These are phyloP conservation scores for Mionectes olivaceus DNA, from an alignment of 2,797 vertebrate genomes.

Conservation along the genomic window DNA sequence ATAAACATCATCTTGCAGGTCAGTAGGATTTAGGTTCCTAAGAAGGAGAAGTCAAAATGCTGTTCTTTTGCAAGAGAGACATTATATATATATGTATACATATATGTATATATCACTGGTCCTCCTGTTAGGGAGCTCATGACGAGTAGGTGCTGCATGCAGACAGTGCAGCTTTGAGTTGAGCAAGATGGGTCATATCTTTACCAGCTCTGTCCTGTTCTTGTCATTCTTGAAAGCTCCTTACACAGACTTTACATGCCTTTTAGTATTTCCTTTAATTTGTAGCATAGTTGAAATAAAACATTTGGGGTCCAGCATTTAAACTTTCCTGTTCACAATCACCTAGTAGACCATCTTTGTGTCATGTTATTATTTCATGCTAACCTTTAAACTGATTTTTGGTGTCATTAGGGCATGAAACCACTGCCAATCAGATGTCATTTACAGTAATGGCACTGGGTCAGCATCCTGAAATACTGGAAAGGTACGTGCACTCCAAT, in stretches of 20 bases:
- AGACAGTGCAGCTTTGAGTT: background rate
- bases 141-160: background rate
- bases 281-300: background rate
- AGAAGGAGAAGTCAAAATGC: background rate
- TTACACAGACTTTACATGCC: fast-evolving
- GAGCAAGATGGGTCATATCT: background rate
- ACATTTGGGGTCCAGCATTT: fast-evolving
- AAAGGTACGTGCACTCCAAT: constrained; percentile 73
- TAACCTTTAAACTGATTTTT: background rate
- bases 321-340: background rate
- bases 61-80: background rate
- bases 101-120: no score
- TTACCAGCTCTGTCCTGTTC: background rate
- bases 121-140: background rate
- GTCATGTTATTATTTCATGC: background rate
- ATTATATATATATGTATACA: background rate
- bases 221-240: background rate
- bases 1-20: background rate
- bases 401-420: constrained; percentile 87
- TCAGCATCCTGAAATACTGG: constrained; percentile 86
- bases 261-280: background rate
- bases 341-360: background rate
- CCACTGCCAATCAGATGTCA: constrained; percentile 88
- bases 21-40: background rate
- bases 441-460: constrained; percentile 90